Conservation (phyloP, 2,888 invertebrate genomes). For the Limnephilus lunatus region DNA sequence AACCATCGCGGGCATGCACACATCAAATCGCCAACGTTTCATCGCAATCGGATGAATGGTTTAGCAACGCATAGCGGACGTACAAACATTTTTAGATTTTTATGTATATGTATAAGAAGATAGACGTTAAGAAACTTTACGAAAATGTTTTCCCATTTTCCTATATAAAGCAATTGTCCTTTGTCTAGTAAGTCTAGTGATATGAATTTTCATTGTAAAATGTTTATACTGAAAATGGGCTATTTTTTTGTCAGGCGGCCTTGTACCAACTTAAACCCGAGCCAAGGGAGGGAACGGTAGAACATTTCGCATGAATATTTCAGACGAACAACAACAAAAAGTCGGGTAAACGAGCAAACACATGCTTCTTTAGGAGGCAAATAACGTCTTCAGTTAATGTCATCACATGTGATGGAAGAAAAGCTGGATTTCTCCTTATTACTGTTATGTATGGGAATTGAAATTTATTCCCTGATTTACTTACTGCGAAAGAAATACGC, state of each 20-base stretch:
- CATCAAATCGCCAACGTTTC: too few relatives aligned
- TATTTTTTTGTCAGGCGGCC: neutral
- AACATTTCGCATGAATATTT: constrained; percentile 57
- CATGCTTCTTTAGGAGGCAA: constrained; percentile 55
- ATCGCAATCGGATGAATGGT: too few relatives aligned
- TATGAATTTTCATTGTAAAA: neutral
- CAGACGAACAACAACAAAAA: constrained; percentile 26
- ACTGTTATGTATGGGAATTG: neutral
- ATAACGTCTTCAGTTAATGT: constrained; percentile 60
- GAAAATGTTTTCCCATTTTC: neutral
- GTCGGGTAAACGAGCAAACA: constrained; percentile 27
- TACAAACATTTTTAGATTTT: too few relatives aligned
- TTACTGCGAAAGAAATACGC: neutral
- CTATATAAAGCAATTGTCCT: neutral
- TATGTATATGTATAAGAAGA: too few relatives aligned
- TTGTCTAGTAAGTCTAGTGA: neutral
- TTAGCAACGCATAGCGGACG: too few relatives aligned
- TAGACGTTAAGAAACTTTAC: too few relatives aligned
- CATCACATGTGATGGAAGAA: constrained; percentile 57
- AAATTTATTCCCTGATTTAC: constrained; percentile 37
- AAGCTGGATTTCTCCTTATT: constrained; percentile 20
- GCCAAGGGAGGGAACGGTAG: neutral
- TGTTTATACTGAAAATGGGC: constrained; percentile 16
- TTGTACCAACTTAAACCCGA: neutral
- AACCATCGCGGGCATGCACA: too few relatives aligned